These are phyloP conservation scores for Eidolon helvum DNA, from an alignment of 2,113 vertebrate species.

Conservation along the genomic window DNA sequence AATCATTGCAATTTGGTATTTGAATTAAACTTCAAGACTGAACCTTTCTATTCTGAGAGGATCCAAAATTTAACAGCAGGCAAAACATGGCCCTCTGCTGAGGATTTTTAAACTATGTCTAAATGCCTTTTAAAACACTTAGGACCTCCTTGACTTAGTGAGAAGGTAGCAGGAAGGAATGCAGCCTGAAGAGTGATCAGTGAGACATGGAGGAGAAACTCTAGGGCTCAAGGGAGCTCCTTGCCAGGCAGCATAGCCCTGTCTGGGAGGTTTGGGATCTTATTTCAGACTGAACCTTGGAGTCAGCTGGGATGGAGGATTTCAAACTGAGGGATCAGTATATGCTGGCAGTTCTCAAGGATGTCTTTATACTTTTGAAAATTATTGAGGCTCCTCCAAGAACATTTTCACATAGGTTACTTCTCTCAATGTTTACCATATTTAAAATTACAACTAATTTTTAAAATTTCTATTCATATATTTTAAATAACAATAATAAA, in stretches of 20 bases:
- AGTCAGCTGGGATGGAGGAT: neutral
- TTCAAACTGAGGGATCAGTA: neutral
- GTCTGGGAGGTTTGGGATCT: neutral
- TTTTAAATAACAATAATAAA: neutral
- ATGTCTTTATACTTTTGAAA: neutral
- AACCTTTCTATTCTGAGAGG: neutral
- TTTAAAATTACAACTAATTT: neutral
- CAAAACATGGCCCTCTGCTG: neutral
- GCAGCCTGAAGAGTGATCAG: neutral
- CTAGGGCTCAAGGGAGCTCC: accelerated
- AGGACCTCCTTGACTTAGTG: neutral
- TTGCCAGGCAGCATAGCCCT: neutral
- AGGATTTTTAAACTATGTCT: neutral
- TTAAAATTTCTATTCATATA: neutral
- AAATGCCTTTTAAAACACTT: neutral
- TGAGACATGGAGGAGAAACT: neutral
- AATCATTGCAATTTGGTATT: neutral
- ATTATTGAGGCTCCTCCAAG: neutral
- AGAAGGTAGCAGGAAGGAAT: neutral
- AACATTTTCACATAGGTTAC: neutral
- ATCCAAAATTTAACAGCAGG: neutral
- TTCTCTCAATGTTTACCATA: neutral
- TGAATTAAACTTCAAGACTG: neutral
- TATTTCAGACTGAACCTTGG: neutral
- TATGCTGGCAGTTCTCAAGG: neutral